Percentiles rank a stretch among this genome's conserved stretches.
Conservation (phyloP, 2,797 vertebrate genomes). For the Gymnothorax reevesii region DNA sequence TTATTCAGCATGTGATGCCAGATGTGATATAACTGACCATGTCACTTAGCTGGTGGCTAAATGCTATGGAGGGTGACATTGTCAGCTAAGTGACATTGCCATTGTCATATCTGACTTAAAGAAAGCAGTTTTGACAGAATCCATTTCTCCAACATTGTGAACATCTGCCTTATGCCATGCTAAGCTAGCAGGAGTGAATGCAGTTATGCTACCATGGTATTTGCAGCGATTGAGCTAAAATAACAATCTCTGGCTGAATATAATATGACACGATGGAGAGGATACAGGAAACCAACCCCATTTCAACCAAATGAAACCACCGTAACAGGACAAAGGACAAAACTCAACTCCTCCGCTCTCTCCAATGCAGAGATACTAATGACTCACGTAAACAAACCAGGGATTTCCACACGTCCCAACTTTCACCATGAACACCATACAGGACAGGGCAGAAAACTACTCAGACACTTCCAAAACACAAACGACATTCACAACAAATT, state of each 20-base stretch:
- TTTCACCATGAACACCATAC: neutral
- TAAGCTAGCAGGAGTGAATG: no score
- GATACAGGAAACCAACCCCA: conserved; percentile 23
- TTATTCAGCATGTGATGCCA: no score
- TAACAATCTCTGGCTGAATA: conserved; percentile 7
- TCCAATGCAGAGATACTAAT: neutral
- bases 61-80: no score
- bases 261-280: neutral
- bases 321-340: conserved; percentile 53
- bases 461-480: neutral
- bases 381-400: neutral
- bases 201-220: no score
- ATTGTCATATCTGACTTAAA: no score
- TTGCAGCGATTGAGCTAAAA: no score
- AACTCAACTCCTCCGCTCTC: conserved; percentile 44
- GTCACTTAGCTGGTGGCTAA: no score
- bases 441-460: neutral
- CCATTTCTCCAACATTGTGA: no score
- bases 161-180: no score
- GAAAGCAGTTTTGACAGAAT: no score
- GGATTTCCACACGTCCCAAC: neutral
- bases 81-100: no score
- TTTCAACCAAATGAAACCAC: conserved; percentile 28
- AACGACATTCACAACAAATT: neutral
- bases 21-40: no score